phyloP scores from a whole-genome alignment of 2,888 invertebrate genomes.

The Troilus luridus region DNA sequence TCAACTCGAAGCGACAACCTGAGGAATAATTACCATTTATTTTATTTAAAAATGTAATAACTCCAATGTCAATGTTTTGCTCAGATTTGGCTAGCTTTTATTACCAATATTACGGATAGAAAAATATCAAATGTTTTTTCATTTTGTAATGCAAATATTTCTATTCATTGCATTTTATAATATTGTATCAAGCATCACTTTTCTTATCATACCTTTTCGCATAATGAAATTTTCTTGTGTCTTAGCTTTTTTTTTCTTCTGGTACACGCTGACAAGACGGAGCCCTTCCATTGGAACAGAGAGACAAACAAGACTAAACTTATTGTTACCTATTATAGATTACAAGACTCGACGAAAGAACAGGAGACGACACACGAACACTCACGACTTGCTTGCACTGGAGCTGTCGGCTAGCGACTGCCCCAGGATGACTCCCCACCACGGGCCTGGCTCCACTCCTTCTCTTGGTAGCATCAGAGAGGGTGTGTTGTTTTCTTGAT shows the following conservation, averaged over 20 bases:
- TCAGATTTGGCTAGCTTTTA: no score
- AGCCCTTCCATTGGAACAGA: slow-evolving; percentile 14
- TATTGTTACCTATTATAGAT: not conserved
- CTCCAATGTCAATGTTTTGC: no score
- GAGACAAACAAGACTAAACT: not conserved
- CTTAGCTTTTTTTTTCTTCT: not conserved
- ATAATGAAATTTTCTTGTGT: not conserved
- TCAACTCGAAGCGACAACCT: no score
- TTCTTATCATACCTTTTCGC: not conserved
- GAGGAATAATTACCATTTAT: no score
- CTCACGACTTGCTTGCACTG: slow-evolving; percentile 7
- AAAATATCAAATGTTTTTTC: no score
- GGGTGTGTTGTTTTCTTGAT: not conserved
- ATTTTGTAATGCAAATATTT: no score
- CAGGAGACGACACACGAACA: not conserved
- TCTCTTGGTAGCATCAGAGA: not conserved
- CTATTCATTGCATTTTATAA: not conserved
- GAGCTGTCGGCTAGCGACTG: slow-evolving; percentile 7
- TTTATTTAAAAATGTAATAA: no score
- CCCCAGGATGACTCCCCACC: not conserved
- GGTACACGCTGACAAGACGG: not conserved
- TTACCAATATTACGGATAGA: no score
- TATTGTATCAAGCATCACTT: not conserved
- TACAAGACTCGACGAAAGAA: slow-evolving; percentile 3
- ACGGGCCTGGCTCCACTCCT: not conserved